Conservation (phyloP, 64 coral and sea anemone genomes). For the Pocillopora verrucosa region DNA sequence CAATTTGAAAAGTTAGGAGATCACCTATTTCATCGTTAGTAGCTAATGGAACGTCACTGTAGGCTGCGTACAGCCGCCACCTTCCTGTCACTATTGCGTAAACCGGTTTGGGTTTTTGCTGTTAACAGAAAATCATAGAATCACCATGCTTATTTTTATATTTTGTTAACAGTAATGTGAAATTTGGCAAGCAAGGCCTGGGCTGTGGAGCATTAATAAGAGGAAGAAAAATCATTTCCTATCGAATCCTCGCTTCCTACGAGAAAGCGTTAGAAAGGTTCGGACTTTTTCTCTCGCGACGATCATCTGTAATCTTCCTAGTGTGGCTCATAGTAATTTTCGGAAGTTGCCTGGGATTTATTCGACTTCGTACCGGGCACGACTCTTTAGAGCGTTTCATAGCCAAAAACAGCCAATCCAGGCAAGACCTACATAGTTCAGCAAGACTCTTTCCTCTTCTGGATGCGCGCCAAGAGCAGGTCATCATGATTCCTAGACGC, state of each 20-base stretch:
- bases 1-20: too few species aligned
- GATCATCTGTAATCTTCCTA: neutral
- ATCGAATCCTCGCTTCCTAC: neutral
- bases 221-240: neutral
- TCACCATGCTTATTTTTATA: too few species aligned
- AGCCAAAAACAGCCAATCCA: neutral
- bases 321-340: neutral
- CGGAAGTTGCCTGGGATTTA: neutral
- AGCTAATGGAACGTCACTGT: too few species aligned
- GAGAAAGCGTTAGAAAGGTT: conserved; percentile 13
- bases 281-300: neutral
- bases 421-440: neutral
- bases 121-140: too few species aligned
- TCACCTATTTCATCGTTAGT: too few species aligned
- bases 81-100: too few species aligned
- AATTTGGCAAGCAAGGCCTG: neutral
- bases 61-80: too few species aligned
- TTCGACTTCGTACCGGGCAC: neutral
- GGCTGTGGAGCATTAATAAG: neutral
- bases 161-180: neutral
- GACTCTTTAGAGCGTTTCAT: neutral
- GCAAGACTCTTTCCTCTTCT: conserved; percentile 2
- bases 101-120: too few species aligned
- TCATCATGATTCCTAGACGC: neutral
- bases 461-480: neutral